A percentile compares a stretch with the other conserved stretches of the same genome.
phyloP scores from a whole-genome alignment of 2,113 vertebrate species.

The Paraplagusia blochii region DNA sequence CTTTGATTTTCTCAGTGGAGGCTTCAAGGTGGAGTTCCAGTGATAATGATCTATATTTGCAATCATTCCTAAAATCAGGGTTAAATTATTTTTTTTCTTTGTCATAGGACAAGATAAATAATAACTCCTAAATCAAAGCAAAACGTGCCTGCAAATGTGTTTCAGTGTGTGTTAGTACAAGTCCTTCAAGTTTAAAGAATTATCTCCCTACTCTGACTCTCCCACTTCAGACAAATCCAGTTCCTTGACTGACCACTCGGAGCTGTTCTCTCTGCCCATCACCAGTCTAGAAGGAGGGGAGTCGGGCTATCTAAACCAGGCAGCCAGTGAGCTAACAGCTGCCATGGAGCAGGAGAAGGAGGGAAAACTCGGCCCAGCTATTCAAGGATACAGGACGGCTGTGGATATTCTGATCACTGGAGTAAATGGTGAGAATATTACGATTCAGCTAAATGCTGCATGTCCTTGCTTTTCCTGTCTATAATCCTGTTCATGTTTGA shows the following conservation, averaged over 20 bases:
- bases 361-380: constrained; percentile 76
- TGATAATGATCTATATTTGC: too few species aligned
- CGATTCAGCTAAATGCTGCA: too few species aligned
- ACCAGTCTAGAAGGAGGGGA: constrained; percentile 35
- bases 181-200: background rate
- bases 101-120: too few species aligned
- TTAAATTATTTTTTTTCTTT: too few species aligned
- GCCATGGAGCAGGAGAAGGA: constrained; percentile 69
- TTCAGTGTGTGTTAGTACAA: too few species aligned
- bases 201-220: background rate
- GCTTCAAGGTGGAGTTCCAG: too few species aligned
- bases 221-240: constrained; percentile 46
- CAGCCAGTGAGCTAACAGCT: constrained; percentile 58
- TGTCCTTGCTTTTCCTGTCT: too few species aligned
- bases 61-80: too few species aligned
- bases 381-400: constrained; percentile 76
- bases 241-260: constrained; percentile 57
- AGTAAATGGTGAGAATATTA: constrained; percentile 72
- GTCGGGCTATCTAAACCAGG: constrained; percentile 70
- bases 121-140: too few species aligned
- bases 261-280: constrained; percentile 62
- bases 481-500: too few species aligned
- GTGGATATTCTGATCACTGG: constrained; percentile 85
- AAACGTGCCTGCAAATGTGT: too few species aligned
- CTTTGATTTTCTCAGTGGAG: too few species aligned